These are phyloP conservation scores for Xenentodon cancila DNA, from an alignment of 2,797 vertebrate genomes.

Conservation along the genomic window DNA sequence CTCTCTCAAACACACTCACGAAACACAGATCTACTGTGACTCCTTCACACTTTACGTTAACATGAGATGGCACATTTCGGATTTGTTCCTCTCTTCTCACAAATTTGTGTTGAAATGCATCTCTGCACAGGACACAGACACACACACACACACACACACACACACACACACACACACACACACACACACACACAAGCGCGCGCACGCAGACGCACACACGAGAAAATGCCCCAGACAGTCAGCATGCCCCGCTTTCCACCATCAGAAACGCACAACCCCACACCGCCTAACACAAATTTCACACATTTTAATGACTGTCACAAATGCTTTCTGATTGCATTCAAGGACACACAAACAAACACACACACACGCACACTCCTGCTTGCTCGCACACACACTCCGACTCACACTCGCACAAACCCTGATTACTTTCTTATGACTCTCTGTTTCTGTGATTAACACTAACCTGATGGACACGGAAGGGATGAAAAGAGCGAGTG, in stretches of 20 bases:
- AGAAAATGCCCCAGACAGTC: constrained; percentile 24
- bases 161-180: too few relatives aligned
- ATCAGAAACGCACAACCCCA: constrained; percentile 32
- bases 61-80: constrained; percentile 19
- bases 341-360: constrained; percentile 43
- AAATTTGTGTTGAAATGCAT: constrained; percentile 56
- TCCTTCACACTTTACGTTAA: constrained; percentile 38
- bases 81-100: constrained; percentile 52
- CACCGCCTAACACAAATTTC: constrained; percentile 52
- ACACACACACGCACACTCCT: constrained; percentile 30
- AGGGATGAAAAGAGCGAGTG: constrained; percentile 55
- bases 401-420: constrained; percentile 18
- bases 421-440: constrained; percentile 70
- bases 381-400: constrained; percentile 19
- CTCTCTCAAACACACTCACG: constrained; percentile 1
- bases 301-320: constrained; percentile 70
- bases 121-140: neutral
- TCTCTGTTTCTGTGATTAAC: constrained; percentile 69
- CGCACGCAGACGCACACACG: too few relatives aligned
- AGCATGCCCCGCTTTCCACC: constrained; percentile 20
- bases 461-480: constrained; percentile 63
- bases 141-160: too few relatives aligned
- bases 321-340: constrained; percentile 68
- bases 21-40: constrained; percentile 35
- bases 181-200: neutral